Evolutionary conservation across 2,888 invertebrate genomes (phyloP), one percentile per base, ranked within the genome.

Genomic region (Flexamia atlantica): DNA sequence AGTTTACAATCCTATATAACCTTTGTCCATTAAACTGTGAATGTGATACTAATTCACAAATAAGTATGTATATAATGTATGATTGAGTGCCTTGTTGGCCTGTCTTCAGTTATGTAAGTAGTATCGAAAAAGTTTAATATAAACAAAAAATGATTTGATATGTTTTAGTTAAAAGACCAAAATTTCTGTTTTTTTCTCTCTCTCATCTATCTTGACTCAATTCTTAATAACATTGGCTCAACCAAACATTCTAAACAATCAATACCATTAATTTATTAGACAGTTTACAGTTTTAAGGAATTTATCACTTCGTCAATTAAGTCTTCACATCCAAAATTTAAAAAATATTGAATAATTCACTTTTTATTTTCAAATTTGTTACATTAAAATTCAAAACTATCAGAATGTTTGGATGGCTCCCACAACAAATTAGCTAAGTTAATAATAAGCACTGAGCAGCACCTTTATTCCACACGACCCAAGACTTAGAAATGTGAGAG

Each of bases 381-480:
- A 68, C 9, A 68, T 4, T 23, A 23, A 68, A 12, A 17, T 68
- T 68, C 9, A 23, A 28, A 28, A 9, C 3, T 17, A n/a, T 28
- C n/a, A 64, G 28, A 64, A 25, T 64, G 28, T 64, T 64, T 64
- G 64, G 30, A 5, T 23, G 32, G 36, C 14, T 28, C 64, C 25
- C 64, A 57, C 30, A 14, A 5, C 3, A 1, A 64, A 28, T 28
- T 14, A 57, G 28, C 74, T 83, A 83, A 82, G 82, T 82, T 82
- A 82, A 53, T 30, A 46, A 70, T 70, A 70, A 82, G 64, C 50
- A 17, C 10, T 74, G 72, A 72, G 53, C 42, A 64, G 53, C 82
- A 83, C 82, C 82, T 83, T 83, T 83, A 36, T 53, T 83, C 72
- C 72, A 83, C 72, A 83, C 36, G 82, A 83, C 82, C 82, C 82